Evolutionary conservation across 2,113 vertebrate species (phyloP).

Genomic region (Brevimyrus niger): DNA sequence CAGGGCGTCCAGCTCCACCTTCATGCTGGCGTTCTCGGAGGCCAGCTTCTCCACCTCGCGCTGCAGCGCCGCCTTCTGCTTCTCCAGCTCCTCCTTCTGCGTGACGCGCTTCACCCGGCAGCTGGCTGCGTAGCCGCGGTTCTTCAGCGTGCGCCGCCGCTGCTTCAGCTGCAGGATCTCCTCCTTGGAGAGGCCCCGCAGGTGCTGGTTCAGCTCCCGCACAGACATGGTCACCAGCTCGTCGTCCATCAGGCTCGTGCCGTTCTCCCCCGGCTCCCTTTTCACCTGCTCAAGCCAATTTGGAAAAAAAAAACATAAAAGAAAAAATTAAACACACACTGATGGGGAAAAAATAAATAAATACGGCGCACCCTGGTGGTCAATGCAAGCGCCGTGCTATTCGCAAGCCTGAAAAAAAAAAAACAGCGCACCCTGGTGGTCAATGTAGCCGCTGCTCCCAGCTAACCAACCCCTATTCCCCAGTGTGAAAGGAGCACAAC

Average conservation of each 20-base stretch:
- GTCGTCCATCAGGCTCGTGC: slow-evolving; percentile 93
- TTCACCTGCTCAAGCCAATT: slow-evolving; percentile 73
- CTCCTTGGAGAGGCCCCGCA: slow-evolving; percentile 88
- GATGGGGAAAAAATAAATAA: neutral
- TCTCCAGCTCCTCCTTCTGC: slow-evolving; percentile 97
- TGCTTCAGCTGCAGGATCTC: slow-evolving; percentile 97
- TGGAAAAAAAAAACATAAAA: neutral
- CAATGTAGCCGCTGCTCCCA: neutral
- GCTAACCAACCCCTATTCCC: neutral
- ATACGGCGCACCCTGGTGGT: neutral
- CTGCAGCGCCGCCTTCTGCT: slow-evolving; percentile 93
- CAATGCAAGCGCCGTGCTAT: neutral
- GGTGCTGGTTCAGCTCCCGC: slow-evolving; percentile 96
- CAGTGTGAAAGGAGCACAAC: neutral
- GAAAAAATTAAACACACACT: slow-evolving; percentile 7
- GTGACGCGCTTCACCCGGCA: slow-evolving; percentile 94
- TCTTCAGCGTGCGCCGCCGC: slow-evolving; percentile 91
- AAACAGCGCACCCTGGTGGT: neutral
- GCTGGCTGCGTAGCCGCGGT: slow-evolving; percentile 91
- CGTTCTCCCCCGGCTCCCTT: slow-evolving; percentile 97
- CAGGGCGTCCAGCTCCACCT: slow-evolving; percentile 88
- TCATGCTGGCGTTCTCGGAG: slow-evolving; percentile 90
- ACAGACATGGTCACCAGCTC: slow-evolving; percentile 98
- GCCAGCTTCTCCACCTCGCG: slow-evolving; percentile 97
- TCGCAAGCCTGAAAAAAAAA: neutral